Conservation (phyloP, 2,113 vertebrate genomes). For the Macquaria australasica region DNA sequence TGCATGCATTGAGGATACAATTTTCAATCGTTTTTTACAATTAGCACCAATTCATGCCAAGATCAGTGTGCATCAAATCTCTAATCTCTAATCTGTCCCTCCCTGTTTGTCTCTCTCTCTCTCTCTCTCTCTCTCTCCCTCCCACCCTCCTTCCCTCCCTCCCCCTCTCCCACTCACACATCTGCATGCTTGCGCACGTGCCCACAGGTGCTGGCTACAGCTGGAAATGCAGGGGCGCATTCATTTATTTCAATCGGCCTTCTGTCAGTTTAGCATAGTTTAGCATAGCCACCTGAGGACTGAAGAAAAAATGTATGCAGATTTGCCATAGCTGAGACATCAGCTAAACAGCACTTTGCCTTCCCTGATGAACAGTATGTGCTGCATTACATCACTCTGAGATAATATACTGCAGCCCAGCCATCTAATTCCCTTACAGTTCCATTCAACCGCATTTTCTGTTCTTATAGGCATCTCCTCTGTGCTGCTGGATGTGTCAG, state of each 20-base stretch:
- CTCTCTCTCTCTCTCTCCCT: neutral
- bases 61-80: neutral
- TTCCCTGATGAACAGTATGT: slow-evolving; percentile 36
- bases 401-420: slow-evolving; percentile 44
- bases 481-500: slow-evolving; percentile 23
- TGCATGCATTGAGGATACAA: neutral
- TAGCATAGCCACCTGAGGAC: slow-evolving; percentile 65
- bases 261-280: slow-evolving; percentile 73
- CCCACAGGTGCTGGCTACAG: slow-evolving; percentile 52
- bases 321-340: slow-evolving; percentile 53
- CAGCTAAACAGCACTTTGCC: slow-evolving; percentile 48
- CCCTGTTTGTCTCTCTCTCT: neutral
- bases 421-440: slow-evolving; percentile 40
- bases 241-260: slow-evolving; percentile 74
- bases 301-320: slow-evolving; percentile 50
- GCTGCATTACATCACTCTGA: slow-evolving; percentile 49
- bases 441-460: slow-evolving; percentile 31
- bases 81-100: neutral
- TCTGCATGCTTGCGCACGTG: neutral
- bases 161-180: neutral
- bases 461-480: slow-evolving; percentile 17
- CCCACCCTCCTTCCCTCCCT: neutral
- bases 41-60: neutral
- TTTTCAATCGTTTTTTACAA: neutral
- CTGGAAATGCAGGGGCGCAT: slow-evolving; percentile 49